Base-by-base conservation (phyloP, 2,113 vertebrate genomes). In the Etia nguti region DNA sequence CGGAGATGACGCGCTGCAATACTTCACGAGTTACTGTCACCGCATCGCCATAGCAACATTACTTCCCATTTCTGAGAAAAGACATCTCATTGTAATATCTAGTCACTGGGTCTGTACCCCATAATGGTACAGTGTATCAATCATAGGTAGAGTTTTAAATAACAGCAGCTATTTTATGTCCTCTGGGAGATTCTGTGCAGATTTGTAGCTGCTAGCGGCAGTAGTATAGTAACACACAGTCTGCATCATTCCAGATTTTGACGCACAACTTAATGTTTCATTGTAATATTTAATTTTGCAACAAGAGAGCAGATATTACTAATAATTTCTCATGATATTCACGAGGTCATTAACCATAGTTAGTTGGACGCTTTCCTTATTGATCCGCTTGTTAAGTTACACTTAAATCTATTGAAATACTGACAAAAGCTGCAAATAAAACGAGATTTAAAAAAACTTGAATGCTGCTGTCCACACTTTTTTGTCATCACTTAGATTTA, bases 11-110 rank as follows among this genome's bases (percentile, higher is more conserved):
- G 85, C 52, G 54, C 3, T 31, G 83, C 83, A 83, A 93, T 90
- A 86, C 89, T 86, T 90, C 79, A 88, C 22, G 52, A 48, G 24
- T 68, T 81, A 36, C 50, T 86, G 85, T 87, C 81, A 60, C 41
- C 55, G 36, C 22, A 89, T 92, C 3, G 3, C 94, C 90, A 90
- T 92, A 29, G 90, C 90, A 92, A 92, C 90, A 68, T 62, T 12
- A 83, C 70, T 56, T 88, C 38, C 80, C 16, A 26, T 88, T 62
- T 85, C 79, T 79, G 38, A 83, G 56, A 83, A 82, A 73, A 80
- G 79, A 86, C 79, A 88, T 80, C 59, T 59, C 1, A 4, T 82
- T 84, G 11, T 82, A 48, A 46, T 24, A 68, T 56, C 38, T 55
- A 13, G 24, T 83, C 26, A 31, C 24, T 11, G 24, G 54, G 38